These are phyloP conservation scores for Branchinecta lindahli DNA, from an alignment of 1,140 invertebrate species.

Conservation along the genomic window DNA sequence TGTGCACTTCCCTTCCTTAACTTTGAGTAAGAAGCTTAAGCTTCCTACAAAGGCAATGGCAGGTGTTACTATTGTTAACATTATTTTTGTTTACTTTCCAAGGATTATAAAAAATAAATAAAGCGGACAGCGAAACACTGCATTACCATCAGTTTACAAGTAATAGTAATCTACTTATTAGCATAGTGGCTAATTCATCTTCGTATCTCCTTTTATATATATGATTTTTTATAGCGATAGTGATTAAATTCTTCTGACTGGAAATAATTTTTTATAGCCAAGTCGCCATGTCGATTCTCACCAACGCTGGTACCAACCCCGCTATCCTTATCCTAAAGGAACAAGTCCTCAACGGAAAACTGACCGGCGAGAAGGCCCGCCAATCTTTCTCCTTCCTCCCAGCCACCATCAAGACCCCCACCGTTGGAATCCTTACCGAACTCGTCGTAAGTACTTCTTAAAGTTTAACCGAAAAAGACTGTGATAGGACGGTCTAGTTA, in stretches of 20 bases:
- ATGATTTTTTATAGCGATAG: too few relatives aligned
- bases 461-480: too few relatives aligned
- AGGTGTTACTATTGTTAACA: not conserved
- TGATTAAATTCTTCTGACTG: too few relatives aligned
- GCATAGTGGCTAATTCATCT: too few relatives aligned
- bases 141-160: too few relatives aligned
- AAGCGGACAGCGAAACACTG: not conserved
- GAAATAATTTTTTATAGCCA: conserved; percentile 10
- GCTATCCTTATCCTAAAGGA: conserved; percentile 21
- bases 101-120: not conserved
- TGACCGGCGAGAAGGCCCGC: conserved; percentile 22
- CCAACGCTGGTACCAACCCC: conserved; percentile 23
- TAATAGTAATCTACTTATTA: too few relatives aligned
- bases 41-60: too few relatives aligned
- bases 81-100: not conserved
- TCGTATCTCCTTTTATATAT: too few relatives aligned
- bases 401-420: conserved; percentile 23
- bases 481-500: too few relatives aligned
- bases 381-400: conserved; percentile 22
- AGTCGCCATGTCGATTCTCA: conserved; percentile 17
- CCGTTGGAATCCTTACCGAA: conserved; percentile 21
- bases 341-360: conserved; percentile 21
- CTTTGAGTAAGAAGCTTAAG: too few relatives aligned
- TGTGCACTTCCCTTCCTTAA: too few relatives aligned
- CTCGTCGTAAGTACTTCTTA: conserved; percentile 21